phyloP scores from a whole-genome alignment of 2,888 invertebrate genomes.

The Asteroscopus sphinx region DNA sequence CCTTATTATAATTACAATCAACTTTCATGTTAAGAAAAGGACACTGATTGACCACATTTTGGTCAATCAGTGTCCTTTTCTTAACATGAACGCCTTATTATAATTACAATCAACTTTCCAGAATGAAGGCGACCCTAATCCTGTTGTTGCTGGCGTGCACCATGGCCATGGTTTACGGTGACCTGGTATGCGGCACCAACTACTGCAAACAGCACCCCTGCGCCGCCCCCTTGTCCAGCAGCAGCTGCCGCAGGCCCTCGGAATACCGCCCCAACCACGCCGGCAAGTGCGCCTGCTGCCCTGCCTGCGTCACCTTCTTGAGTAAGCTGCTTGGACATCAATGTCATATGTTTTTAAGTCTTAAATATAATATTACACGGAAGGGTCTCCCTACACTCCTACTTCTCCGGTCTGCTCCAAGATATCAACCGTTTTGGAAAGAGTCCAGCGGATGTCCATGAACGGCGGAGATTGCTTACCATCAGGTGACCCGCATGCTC shows the following conservation, averaged over 20 bases:
- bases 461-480: too few relatives aligned
- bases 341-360: too few relatives aligned
- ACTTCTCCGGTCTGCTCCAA: too few relatives aligned
- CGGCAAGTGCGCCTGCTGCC: slow-evolving; percentile 85
- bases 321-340: slow-evolving; percentile 62
- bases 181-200: slow-evolving; percentile 80
- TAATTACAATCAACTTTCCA: slow-evolving; percentile 48
- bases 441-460: too few relatives aligned
- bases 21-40: too few relatives aligned
- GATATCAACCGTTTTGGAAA: too few relatives aligned
- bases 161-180: slow-evolving; percentile 74
- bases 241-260: slow-evolving; percentile 73
- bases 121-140: slow-evolving; percentile 78
- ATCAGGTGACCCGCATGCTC: too few relatives aligned
- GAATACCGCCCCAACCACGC: slow-evolving; percentile 77
- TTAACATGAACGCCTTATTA: background rate
- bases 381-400: too few relatives aligned
- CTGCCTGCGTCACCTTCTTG: slow-evolving; percentile 81
- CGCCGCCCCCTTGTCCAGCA: slow-evolving; percentile 59
- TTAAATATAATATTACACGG: too few relatives aligned
- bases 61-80: background rate
- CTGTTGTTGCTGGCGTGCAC: slow-evolving; percentile 73
- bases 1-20: background rate
- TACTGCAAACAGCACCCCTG: slow-evolving; percentile 83
- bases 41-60: too few relatives aligned